phyloP scores from a whole-genome alignment of 2,113 vertebrate genomes.

The Megaptera novaeangliae region DNA sequence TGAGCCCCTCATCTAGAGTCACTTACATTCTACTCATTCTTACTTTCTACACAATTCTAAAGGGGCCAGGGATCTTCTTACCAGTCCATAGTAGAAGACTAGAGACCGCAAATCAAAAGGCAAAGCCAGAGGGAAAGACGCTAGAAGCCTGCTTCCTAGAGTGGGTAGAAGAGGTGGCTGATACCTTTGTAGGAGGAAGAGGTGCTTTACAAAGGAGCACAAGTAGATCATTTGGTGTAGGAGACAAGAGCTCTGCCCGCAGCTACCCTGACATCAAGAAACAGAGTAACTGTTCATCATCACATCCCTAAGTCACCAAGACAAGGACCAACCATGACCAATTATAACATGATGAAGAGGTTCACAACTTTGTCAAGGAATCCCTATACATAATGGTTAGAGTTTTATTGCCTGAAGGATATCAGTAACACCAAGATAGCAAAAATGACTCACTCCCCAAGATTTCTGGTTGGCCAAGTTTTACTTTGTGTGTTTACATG shows the following conservation, averaged over 20 bases:
- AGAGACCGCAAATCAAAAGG: not conserved
- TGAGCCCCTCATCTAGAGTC: not conserved
- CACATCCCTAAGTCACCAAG: not conserved
- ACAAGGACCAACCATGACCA: not conserved
- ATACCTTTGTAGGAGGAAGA: not conserved
- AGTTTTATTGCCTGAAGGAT: slow-evolving; percentile 10
- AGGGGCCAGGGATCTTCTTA: not conserved
- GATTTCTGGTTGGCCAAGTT: slow-evolving; percentile 36
- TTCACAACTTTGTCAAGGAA: not conserved
- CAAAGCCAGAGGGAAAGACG: not conserved
- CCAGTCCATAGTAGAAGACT: not conserved
- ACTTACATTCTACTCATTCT: not conserved
- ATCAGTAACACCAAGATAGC: not conserved
- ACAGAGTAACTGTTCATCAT: not conserved
- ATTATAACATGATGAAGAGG: not conserved
- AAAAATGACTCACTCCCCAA: slow-evolving; percentile 24
- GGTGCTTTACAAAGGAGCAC: not conserved
- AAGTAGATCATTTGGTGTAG: not conserved
- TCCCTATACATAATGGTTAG: not conserved
- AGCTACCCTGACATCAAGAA: not conserved
- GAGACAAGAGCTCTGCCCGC: rapidly evolving
- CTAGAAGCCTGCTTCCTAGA: not conserved
- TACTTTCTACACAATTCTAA: not conserved
- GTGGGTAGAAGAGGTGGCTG: not conserved
- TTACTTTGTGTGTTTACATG: slow-evolving; percentile 9